A percentile compares a stretch with the other conserved stretches of the same genome.
phyloP scores from a whole-genome alignment of 2,888 invertebrate genomes.

The Eurytoma adleriae region DNA sequence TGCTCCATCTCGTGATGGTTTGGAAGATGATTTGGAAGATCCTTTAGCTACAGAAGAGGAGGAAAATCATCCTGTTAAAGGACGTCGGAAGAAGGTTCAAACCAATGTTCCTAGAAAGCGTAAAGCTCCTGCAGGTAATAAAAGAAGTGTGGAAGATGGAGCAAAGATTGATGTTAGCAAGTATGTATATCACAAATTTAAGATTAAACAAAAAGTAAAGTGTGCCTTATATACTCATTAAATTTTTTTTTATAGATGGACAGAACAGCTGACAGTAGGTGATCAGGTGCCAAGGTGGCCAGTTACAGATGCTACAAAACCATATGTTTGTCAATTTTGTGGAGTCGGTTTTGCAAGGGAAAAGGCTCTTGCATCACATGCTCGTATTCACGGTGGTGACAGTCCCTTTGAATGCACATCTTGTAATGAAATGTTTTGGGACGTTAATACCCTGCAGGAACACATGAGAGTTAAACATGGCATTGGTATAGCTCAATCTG shows the following conservation, averaged over 20 bases:
- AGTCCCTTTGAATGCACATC: conserved; percentile 88
- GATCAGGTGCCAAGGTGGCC: conserved; percentile 76
- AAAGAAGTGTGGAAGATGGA: conserved; percentile 61
- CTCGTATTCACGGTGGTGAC: conserved; percentile 87
- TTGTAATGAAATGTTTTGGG: conserved; percentile 91
- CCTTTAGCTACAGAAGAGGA: conserved; percentile 69
- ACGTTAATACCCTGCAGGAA: conserved; percentile 79
- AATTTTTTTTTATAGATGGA: conserved; percentile 76
- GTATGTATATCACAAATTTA: conserved; percentile 20
- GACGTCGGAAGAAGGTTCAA: conserved; percentile 72
- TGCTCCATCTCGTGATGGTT: conserved; percentile 81
- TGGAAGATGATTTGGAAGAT: conserved; percentile 78
- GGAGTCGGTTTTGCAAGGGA: conserved; percentile 88
- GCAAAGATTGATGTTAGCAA: conserved; percentile 56
- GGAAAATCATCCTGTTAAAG: conserved; percentile 67
- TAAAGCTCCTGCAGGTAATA: conserved; percentile 61
- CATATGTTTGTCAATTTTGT: conserved; percentile 88
- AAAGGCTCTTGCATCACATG: conserved; percentile 88
- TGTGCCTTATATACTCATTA: no score
- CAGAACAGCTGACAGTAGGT: conserved; percentile 64
- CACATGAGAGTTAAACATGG: conserved; percentile 81
- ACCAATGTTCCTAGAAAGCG: conserved; percentile 73
- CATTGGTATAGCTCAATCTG: conserved; percentile 63
- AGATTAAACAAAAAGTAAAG: no score
- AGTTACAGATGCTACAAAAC: conserved; percentile 84